Evolutionary conservation across 1,140 invertebrate species (phyloP), one percentile per base, ranked within the genome.

Genomic region (Cydia amplana): DNA sequence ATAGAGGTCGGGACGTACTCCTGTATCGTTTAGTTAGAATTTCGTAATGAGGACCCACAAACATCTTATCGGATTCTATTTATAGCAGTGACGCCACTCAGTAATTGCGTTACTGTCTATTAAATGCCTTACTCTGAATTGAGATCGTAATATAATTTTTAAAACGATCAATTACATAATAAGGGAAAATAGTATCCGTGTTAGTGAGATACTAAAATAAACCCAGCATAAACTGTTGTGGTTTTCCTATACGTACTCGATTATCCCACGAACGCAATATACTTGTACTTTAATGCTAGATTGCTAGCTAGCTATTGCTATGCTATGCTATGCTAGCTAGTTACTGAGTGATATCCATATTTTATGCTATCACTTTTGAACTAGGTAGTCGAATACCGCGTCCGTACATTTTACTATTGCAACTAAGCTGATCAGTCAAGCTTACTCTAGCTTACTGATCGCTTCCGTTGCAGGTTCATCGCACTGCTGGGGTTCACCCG

Each of bases 31-130:
- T 60, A 10, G 20, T 60, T 60, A 60, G 55, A 60, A 20, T 60
- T 60, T 60, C 20, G 55, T 60, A 60, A 60, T n/a, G 20, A 18
- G 65, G 65, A 36, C 65, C 64, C 65, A 70, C 65, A 70, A 70
- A 36, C 65, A 18, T 18, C 65, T 43, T 70, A 70, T 70, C 65
- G 65, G 7, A 10, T 20, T 70, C 65, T 70, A 70, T 70, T 70
- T 70, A 70, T 70, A 43, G 32, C n/a, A 70, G 18, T 70, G 36
- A 70, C 65, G n/a, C 65, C 16, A 70, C n/a, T 60, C 18, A 23
- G 20, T 60, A 60, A 60, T 60, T 60, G 55, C 55, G 55, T 60
- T 60, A 60, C 18, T 60, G 55, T 60, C 18, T 60, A 60, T 60
- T 12, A 60, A 60, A 20, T 2, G 20, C 4, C 55, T 51, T 18